A percentile compares a stretch with the other conserved stretches of the same genome.
These are phyloP conservation scores for Nasua narica DNA, from an alignment of 2,797 vertebrate genomes.

Conservation along the genomic window DNA sequence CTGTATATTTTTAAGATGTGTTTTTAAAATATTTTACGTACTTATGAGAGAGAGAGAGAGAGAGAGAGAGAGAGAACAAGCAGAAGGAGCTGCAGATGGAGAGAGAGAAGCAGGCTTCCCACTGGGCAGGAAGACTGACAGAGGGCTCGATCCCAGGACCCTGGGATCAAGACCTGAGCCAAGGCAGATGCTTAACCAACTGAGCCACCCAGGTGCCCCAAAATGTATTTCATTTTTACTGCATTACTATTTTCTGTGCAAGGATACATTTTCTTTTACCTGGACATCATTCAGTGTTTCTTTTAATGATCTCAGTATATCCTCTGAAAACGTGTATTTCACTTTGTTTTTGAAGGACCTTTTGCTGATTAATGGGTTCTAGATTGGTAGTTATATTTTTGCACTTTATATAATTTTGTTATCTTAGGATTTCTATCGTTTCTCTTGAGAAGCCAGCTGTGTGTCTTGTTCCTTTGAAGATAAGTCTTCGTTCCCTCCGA, in stretches of 20 bases:
- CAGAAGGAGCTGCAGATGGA: neutral
- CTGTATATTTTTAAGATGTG: neutral
- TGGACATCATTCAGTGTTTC: neutral
- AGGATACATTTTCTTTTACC: neutral
- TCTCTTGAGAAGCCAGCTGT: neutral
- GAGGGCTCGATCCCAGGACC: neutral
- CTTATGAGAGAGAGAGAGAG: neutral
- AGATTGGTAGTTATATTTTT: neutral
- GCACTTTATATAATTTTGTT: accelerated
- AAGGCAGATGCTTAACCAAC: neutral
- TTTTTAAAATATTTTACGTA: neutral
- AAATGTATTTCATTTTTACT: neutral
- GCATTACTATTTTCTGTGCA: neutral
- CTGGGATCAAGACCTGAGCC: neutral
- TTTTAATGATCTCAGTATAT: neutral
- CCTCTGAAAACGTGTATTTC: neutral
- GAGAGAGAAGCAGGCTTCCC: accelerated
- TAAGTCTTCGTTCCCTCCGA: neutral
- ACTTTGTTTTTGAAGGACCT: neutral
- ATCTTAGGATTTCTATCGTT: neutral
- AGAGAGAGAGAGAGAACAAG: neutral
- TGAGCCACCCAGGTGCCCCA: neutral
- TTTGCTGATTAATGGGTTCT: neutral
- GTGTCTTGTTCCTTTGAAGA: neutral
- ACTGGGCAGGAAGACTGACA: neutral